Percentiles rank a stretch among this genome's conserved stretches.
Conservation (phyloP, 2,113 vertebrate genomes). For the Cottus gobio region DNA sequence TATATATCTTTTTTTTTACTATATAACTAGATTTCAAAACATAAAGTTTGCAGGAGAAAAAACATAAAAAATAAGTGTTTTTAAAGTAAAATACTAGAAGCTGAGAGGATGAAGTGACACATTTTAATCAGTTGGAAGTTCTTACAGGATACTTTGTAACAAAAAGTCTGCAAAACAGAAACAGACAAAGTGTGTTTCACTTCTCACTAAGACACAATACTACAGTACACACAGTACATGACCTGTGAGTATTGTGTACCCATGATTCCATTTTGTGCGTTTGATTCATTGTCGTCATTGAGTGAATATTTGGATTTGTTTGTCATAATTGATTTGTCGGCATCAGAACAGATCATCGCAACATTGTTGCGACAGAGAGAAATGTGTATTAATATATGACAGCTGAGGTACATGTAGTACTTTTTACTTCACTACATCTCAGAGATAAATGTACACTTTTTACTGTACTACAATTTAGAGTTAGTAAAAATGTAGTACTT, state of each 20-base stretch:
- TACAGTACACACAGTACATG: background rate
- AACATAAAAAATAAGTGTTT: background rate
- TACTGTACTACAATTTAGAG: too few species aligned
- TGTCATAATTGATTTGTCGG: constrained; percentile 60
- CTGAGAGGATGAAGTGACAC: background rate
- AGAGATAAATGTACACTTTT: too few species aligned
- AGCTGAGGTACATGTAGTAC: too few species aligned
- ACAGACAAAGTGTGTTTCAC: background rate
- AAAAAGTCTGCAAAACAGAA: too few species aligned
- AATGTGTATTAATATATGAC: constrained; percentile 24
- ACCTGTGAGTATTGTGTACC: background rate
- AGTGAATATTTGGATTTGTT: constrained; percentile 71
- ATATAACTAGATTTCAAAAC: too few species aligned
- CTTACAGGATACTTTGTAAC: too few species aligned
- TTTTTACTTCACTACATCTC: too few species aligned
- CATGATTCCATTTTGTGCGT: background rate
- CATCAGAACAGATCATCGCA: constrained; percentile 60
- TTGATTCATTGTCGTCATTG: constrained; percentile 23
- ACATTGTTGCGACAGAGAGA: constrained; percentile 60
- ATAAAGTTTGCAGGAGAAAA: background rate
- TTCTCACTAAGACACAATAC: background rate
- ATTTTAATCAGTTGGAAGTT: background rate
- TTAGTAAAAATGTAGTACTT: too few species aligned
- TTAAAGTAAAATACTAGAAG: background rate
- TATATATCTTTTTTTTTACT: too few species aligned